Evolutionary conservation across 2,797 vertebrate genomes (phyloP).

Genomic region (Malurus leucopterus): DNA sequence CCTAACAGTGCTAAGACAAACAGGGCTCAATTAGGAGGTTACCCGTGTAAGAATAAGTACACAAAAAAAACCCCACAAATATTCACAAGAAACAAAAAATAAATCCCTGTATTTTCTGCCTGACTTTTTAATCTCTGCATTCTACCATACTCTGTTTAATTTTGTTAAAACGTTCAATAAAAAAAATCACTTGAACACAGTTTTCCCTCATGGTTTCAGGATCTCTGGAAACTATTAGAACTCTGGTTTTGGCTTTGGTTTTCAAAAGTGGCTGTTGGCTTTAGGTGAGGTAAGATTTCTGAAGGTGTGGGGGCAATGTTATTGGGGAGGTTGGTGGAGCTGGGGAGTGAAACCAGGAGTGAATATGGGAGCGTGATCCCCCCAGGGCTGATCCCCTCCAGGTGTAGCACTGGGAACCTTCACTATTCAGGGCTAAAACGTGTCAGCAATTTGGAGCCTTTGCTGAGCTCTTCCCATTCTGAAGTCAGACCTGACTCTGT

Average conservation of each 20-base stretch:
- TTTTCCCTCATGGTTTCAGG: background rate
- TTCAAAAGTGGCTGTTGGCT: background rate
- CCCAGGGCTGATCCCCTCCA: background rate
- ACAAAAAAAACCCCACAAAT: background rate
- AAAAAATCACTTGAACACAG: background rate
- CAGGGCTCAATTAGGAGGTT: background rate
- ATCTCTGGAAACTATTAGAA: constrained; percentile 10
- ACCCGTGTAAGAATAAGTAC: background rate
- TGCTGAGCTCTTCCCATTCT: background rate
- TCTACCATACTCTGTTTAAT: background rate
- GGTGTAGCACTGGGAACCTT: background rate
- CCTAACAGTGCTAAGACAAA: background rate
- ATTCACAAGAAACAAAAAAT: background rate
- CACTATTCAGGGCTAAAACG: background rate
- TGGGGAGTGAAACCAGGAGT: background rate
- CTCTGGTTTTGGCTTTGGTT: background rate
- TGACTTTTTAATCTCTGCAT: background rate
- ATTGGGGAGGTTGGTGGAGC: background rate
- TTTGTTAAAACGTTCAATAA: background rate
- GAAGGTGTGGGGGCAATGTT: background rate
- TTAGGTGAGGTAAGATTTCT: background rate
- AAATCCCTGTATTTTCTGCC: background rate
- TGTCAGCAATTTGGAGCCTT: background rate
- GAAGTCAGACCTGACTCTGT: background rate
- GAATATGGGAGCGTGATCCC: background rate